Conservation (phyloP, 2,888 invertebrate species). For the Stictocephala bisonia region DNA sequence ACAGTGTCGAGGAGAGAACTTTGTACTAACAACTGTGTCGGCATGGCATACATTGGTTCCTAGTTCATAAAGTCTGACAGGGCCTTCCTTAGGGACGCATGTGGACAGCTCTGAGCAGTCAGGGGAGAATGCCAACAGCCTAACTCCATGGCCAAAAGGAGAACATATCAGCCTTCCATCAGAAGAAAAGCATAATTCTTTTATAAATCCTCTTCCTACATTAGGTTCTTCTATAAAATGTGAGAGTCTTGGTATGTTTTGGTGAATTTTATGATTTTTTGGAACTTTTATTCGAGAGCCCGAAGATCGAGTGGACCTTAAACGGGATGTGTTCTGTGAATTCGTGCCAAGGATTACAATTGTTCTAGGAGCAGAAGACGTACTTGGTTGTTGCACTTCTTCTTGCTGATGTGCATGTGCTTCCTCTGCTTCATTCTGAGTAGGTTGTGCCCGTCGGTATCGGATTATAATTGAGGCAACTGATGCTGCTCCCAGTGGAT, state of each 20-base stretch:
- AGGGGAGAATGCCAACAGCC: constrained; percentile 83
- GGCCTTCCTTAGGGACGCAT: constrained; percentile 69
- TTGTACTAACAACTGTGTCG: constrained; percentile 88
- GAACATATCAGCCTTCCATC: constrained; percentile 93
- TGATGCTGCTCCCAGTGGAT: neutral
- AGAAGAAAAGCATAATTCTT: constrained; percentile 90
- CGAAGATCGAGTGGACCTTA: neutral
- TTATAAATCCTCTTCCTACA: constrained; percentile 86
- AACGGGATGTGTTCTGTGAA: neutral
- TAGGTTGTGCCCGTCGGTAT: constrained; percentile 13
- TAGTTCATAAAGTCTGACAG: constrained; percentile 72
- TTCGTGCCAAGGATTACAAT: constrained; percentile 28
- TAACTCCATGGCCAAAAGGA: constrained; percentile 86
- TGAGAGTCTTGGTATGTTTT: constrained; percentile 81
- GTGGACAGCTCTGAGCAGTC: constrained; percentile 83
- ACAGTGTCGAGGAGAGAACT: constrained; percentile 89
- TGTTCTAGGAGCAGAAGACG: constrained; percentile 4
- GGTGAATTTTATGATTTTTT: constrained; percentile 61
- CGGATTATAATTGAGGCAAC: constrained; percentile 31
- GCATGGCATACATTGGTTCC: constrained; percentile 79
- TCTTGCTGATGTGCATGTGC: neutral
- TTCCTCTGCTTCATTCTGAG: neutral
- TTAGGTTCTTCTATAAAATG: constrained; percentile 89
- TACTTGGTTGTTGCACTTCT: constrained; percentile 17
- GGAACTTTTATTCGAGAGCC: constrained; percentile 51